These are phyloP conservation scores for Brachionus rotundiformis DNA, from an alignment of 1,140 invertebrate genomes.

Conservation along the genomic window DNA sequence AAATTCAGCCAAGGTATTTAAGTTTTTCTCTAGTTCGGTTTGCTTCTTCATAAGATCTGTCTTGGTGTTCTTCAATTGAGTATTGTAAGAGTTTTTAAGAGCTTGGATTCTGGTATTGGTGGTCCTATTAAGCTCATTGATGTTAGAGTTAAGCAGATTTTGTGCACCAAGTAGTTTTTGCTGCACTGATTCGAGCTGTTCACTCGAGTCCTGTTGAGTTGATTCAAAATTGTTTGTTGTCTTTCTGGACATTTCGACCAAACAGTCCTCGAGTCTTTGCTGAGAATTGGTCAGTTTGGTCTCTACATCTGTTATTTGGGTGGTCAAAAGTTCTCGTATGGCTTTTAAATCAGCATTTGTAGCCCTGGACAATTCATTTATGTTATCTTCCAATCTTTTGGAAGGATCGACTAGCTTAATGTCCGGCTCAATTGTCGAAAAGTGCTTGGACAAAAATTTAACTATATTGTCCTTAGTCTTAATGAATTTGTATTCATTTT, in stretches of 20 bases:
- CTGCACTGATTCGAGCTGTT: slow-evolving; percentile 13
- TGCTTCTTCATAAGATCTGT: neutral
- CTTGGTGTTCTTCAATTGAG: slow-evolving; percentile 39
- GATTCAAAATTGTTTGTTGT: slow-evolving; percentile 48
- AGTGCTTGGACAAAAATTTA: slow-evolving; percentile 4
- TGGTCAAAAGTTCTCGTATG: slow-evolving; percentile 9
- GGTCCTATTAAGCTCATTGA: neutral
- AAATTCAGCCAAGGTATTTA: neutral
- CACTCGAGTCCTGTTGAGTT: slow-evolving; percentile 38
- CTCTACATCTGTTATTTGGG: slow-evolving; percentile 41
- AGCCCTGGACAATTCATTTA: slow-evolving; percentile 6
- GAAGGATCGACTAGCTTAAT: slow-evolving; percentile 37
- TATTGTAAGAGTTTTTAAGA: slow-evolving; percentile 26
- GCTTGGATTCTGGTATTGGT: slow-evolving; percentile 8
- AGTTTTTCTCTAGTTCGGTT: neutral
- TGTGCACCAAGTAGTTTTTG: neutral
- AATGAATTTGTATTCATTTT: slow-evolving; percentile 41
- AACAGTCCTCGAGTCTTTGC: slow-evolving; percentile 44
- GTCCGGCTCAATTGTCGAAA: slow-evolving; percentile 27
- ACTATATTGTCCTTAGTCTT: slow-evolving; percentile 18
- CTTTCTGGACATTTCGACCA: slow-evolving; percentile 46
- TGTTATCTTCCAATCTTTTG: slow-evolving; percentile 45
- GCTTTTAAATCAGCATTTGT: slow-evolving; percentile 48
- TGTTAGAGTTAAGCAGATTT: neutral
- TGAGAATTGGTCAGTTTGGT: slow-evolving; percentile 43